These are phyloP conservation scores for Ommatoiulus sabulosus DNA, from an alignment of 2,888 invertebrate genomes.

Conservation along the genomic window DNA sequence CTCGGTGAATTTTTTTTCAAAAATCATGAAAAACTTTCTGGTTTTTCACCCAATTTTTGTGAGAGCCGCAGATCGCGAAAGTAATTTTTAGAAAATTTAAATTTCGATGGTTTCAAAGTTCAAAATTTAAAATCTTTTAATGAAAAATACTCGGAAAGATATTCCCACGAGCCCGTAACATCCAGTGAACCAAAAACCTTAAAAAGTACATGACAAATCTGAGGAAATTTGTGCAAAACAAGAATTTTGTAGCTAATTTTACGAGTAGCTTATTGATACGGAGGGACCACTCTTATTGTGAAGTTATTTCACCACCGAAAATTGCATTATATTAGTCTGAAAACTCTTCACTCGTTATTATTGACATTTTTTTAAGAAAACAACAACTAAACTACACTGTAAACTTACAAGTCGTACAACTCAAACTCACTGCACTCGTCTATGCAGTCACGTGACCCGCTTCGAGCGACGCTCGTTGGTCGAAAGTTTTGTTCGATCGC, in stretches of 20 bases:
- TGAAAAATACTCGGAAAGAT: too few relatives aligned
- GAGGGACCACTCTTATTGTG: slow-evolving; percentile 26
- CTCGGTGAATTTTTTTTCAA: too few relatives aligned
- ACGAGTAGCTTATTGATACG: not conserved
- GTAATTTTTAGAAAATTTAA: too few relatives aligned
- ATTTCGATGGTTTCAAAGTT: too few relatives aligned
- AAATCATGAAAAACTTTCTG: too few relatives aligned
- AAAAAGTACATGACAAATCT: too few relatives aligned
- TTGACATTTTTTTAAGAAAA: not conserved
- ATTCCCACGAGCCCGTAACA: too few relatives aligned
- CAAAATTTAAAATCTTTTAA: too few relatives aligned
- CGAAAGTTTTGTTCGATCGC: not conserved
- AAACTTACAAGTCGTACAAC: not conserved
- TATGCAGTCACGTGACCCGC: not conserved
- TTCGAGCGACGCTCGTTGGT: not conserved
- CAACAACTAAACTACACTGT: not conserved
- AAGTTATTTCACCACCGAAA: slow-evolving; percentile 38
- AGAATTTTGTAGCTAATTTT: not conserved
- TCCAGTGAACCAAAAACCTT: too few relatives aligned
- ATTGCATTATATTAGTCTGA: slow-evolving; percentile 32
- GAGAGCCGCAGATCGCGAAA: too few relatives aligned
- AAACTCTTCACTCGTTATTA: not conserved
- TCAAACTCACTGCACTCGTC: not conserved
- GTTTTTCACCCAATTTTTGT: too few relatives aligned
- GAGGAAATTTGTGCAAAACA: not conserved